These are phyloP conservation scores for Siniperca scherzeri DNA, from an alignment of 2,797 vertebrate genomes.

Conservation along the genomic window DNA sequence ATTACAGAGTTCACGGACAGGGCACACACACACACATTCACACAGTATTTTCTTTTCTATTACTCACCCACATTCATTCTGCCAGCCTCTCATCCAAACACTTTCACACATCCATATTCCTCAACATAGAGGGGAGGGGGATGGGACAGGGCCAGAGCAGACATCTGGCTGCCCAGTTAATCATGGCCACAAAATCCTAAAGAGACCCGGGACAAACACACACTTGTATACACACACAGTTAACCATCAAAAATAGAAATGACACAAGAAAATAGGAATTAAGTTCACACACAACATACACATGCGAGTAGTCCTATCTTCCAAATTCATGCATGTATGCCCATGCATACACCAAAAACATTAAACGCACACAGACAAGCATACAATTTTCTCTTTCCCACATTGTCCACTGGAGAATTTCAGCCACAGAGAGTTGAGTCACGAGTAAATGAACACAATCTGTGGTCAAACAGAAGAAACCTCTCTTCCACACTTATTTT, in stretches of 20 bases:
- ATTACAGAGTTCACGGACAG: slow-evolving; percentile 55
- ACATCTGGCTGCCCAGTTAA: slow-evolving; percentile 63
- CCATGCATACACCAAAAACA: not conserved
- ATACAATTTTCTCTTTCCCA: not conserved
- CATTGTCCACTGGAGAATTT: slow-evolving; percentile 7
- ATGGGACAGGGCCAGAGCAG: slow-evolving; percentile 31
- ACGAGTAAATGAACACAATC: slow-evolving; percentile 42
- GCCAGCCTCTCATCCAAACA: slow-evolving; percentile 33
- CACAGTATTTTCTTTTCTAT: slow-evolving; percentile 26
- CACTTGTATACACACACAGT: slow-evolving; percentile 4
- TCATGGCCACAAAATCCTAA: slow-evolving; percentile 55
- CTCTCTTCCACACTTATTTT: slow-evolving; percentile 2
- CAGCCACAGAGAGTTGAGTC: slow-evolving; percentile 23
- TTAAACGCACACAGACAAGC: slow-evolving; percentile 3
- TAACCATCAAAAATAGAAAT: slow-evolving; percentile 33
- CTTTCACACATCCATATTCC: slow-evolving; percentile 41
- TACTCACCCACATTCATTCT: slow-evolving; percentile 25
- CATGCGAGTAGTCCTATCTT: not conserved
- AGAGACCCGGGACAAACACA: slow-evolving; percentile 34
- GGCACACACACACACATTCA: slow-evolving; percentile 27
- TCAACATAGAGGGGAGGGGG: not conserved
- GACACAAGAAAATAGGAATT: slow-evolving; percentile 42
- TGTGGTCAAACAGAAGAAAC: slow-evolving; percentile 26
- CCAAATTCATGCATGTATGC: slow-evolving; percentile 1
- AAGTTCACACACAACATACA: slow-evolving; percentile 22